Base-by-base conservation (phyloP, 2,888 invertebrate species). In the Meghimatium bilineatum region DNA sequence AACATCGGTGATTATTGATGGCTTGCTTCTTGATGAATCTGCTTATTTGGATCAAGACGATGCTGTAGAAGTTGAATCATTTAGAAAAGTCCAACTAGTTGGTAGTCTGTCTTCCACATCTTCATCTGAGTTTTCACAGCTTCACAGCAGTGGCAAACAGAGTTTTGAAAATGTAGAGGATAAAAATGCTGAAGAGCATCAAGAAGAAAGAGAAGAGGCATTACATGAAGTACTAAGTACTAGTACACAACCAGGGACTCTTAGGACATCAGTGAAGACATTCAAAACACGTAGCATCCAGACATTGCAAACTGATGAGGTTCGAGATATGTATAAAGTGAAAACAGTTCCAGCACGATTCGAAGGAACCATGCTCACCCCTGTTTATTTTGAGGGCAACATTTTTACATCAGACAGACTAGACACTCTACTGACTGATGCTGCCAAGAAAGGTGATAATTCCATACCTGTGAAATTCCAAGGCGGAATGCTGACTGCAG, bases 401-500 rank as follows among this genome's bases (percentile, higher is more conserved):
- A 84, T 84, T 80, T 8, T 80, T 10, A 84, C 80, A 20, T 76
- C 84, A 60, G 76, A 80, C 26, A 60, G 67, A 52, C 75, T 84
- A 12, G 84, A 84, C 26, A 23, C 8, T 2, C 17, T 84, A 52
- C n/a, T 84, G 44, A 75, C 26, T 52, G 67, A 80, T 17, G 71
- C 77, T 29, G 52, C 69, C 29, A 71, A 67, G 44, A 84, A 69
- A 34, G 69, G 76, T 44, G 80, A 80, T 0, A 67, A 29, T 29
- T 26, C 80, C n/a, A 76, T 84, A 17, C 84, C 80, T 14, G 80
- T 84, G 5, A 69, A 56, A 34, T 80, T 84, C 23, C 63, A 84
- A 38, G 84, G 84, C 60, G 80, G 80, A 12, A 84, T 84, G 80
- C 63, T 84, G n/a, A 76, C 84, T 29, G 80, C 84, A n/a, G 84